Evolutionary conservation across 2,888 invertebrate species (phyloP).

Genomic region (Xanthia icteritia): DNA sequence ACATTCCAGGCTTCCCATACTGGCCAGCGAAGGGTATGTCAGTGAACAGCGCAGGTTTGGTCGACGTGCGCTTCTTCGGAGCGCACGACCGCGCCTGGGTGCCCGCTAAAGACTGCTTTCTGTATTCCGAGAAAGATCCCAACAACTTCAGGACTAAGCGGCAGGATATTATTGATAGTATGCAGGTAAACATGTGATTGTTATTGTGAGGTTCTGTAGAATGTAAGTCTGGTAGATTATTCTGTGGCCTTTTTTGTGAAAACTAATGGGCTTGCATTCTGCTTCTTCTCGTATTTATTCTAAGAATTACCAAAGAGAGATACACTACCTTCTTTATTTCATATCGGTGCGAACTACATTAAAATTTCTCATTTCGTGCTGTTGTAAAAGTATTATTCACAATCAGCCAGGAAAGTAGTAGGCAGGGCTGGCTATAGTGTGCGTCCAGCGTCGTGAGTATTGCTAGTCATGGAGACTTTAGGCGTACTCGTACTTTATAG

Average conservation of each 20-base stretch:
- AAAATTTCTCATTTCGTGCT: neutral
- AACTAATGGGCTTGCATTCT: neutral
- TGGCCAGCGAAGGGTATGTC: constrained; percentile 99
- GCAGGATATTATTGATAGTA: constrained; percentile 85
- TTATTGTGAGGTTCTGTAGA: neutral
- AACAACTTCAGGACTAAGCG: constrained; percentile 91
- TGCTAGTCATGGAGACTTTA: neutral
- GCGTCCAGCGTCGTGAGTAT: neutral
- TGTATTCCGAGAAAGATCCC: constrained; percentile 94
- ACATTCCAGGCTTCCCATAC: constrained; percentile 94
- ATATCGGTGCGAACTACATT: neutral
- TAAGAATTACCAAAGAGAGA: neutral
- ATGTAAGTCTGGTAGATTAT: neutral
- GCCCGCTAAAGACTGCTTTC: constrained; percentile 94
- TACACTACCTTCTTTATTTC: neutral
- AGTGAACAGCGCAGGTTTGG: constrained; percentile 91
- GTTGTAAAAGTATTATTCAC: neutral
- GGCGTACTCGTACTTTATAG: no score
- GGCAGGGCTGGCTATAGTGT: no score
- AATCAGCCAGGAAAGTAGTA: no score
- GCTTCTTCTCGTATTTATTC: neutral
- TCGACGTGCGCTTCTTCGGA: constrained; percentile 98
- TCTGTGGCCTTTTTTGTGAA: neutral
- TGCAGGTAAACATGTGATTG: constrained; percentile 77
- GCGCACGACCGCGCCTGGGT: constrained; percentile 98